Conservation (phyloP, 2,113 vertebrate genomes). For the Hepsetus odoe region DNA sequence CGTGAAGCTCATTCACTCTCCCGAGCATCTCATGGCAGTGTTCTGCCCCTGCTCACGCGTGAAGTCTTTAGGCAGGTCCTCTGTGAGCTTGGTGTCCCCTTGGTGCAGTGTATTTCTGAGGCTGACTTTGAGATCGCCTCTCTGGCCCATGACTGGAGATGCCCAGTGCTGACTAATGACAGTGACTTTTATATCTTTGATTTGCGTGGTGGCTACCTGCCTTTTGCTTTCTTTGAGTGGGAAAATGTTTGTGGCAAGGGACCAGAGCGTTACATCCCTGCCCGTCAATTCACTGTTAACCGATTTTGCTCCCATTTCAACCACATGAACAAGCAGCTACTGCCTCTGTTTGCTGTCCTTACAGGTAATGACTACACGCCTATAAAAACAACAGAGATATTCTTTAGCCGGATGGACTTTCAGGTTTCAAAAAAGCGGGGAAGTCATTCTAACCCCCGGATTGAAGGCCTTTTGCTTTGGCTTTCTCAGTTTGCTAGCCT, state of each 20-base stretch:
- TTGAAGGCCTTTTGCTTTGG: slow-evolving; percentile 84
- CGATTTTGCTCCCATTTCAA: slow-evolving; percentile 80
- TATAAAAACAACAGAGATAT: slow-evolving; percentile 67
- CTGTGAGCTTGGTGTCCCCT: slow-evolving; percentile 73
- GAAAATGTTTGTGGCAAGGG: slow-evolving; percentile 66
- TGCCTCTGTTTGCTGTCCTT: slow-evolving; percentile 88
- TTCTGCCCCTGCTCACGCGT: slow-evolving; percentile 83
- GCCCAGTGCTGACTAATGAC: slow-evolving; percentile 88
- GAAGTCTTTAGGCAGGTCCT: slow-evolving; percentile 86
- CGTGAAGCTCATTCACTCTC: slow-evolving; percentile 77
- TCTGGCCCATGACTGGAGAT: slow-evolving; percentile 88
- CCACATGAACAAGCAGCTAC: slow-evolving; percentile 72
- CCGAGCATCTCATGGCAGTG: slow-evolving; percentile 71
- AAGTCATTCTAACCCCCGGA: slow-evolving; percentile 68
- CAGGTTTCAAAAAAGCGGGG: slow-evolving; percentile 52
- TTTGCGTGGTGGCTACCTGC: slow-evolving; percentile 85
- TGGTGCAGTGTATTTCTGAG: slow-evolving; percentile 88
- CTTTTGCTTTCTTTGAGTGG: slow-evolving; percentile 86
- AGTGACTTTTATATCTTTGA: slow-evolving; percentile 96
- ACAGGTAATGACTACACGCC: slow-evolving; percentile 84
- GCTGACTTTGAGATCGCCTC: slow-evolving; percentile 90
- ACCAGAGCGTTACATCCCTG: slow-evolving; percentile 76
- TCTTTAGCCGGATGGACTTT: slow-evolving; percentile 68
- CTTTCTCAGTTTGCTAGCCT: slow-evolving; percentile 77
- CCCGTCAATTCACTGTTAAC: slow-evolving; percentile 75